A percentile compares a stretch with the other conserved stretches of the same genome.
phyloP scores from a whole-genome alignment of 1,140 invertebrate species.

The Neodiprion virginianus region DNA sequence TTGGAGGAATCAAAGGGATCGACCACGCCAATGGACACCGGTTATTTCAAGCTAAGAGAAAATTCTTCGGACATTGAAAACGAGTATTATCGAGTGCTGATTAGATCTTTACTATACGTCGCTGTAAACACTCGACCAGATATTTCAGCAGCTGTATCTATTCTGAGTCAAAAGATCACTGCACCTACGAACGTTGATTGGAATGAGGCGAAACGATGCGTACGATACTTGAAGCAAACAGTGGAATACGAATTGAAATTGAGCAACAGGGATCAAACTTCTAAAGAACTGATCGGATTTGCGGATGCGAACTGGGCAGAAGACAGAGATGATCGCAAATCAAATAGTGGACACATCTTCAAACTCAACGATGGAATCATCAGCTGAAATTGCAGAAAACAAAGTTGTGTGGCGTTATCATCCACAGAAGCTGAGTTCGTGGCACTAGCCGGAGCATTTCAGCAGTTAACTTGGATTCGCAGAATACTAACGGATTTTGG shows the following conservation, averaged over 20 bases:
- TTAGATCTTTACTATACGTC: constrained; percentile 51
- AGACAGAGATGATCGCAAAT: constrained; percentile 28
- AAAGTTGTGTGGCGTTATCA: no score
- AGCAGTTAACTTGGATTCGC: no score
- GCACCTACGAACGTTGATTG: no score
- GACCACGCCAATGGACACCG: constrained; percentile 23
- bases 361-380: constrained; percentile 26
- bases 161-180: no score
- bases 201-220: no score
- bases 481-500: no score
- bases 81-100: constrained; percentile 38
- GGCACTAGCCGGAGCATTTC: no score
- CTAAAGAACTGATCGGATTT: constrained; percentile 22
- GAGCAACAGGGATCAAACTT: constrained; percentile 23
- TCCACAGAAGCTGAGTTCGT: no score
- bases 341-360: constrained; percentile 31
- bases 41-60: constrained; percentile 25
- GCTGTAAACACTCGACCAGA: constrained; percentile 49
- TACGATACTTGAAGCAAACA: constrained; percentile 38
- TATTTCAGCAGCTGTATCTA: constrained; percentile 46
- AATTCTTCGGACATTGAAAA: constrained; percentile 18
- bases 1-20: constrained; percentile 21
- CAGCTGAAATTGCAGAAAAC: neutral
- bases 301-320: constrained; percentile 32
- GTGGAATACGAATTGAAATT: constrained; percentile 26